These are phyloP conservation scores for Sminthurides bifidus DNA, from an alignment of 1,140 invertebrate genomes.

Conservation along the genomic window DNA sequence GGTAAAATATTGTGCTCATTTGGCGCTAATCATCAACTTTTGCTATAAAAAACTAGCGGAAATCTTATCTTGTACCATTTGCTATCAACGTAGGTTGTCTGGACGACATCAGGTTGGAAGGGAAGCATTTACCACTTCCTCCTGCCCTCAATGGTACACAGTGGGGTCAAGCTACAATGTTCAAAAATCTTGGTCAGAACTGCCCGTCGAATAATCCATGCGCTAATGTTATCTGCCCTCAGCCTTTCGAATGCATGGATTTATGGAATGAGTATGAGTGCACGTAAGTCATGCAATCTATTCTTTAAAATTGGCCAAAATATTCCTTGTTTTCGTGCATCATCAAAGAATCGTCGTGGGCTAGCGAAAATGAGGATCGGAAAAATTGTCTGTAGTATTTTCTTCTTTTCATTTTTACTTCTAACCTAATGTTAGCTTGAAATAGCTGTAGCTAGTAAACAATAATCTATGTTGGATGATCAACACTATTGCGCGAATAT, in stretches of 20 bases:
- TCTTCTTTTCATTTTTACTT: conserved; percentile 1
- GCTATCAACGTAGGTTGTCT: conserved; percentile 40
- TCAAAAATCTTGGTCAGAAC: conserved; percentile 44
- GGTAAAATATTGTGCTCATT: conserved; percentile 41
- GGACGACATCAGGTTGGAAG: conserved; percentile 51
- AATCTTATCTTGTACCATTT: neutral
- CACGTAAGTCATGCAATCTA: conserved; percentile 60
- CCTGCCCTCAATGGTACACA: conserved; percentile 51
- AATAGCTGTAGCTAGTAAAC: conserved; percentile 7
- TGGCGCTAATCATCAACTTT: neutral
- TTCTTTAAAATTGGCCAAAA: too few relatives aligned
- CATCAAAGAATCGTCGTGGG: too few relatives aligned
- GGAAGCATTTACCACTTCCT: conserved; percentile 49
- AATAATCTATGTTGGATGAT: conserved; percentile 1
- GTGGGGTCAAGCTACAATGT: conserved; percentile 49
- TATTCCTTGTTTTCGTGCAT: too few relatives aligned
- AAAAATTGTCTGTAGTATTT: neutral
- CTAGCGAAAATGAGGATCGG: too few relatives aligned
- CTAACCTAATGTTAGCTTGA: neutral
- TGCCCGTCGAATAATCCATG: conserved; percentile 91
- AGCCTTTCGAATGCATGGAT: conserved; percentile 90
- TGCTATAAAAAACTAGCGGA: neutral
- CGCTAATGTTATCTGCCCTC: conserved; percentile 75
- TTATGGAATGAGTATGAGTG: conserved; percentile 94
- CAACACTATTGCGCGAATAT: neutral